A percentile compares a stretch with the other conserved stretches of the same genome.
Evolutionary conservation across 2,113 vertebrate species (phyloP).

Genomic region (Paramormyrops kingsleyae): DNA sequence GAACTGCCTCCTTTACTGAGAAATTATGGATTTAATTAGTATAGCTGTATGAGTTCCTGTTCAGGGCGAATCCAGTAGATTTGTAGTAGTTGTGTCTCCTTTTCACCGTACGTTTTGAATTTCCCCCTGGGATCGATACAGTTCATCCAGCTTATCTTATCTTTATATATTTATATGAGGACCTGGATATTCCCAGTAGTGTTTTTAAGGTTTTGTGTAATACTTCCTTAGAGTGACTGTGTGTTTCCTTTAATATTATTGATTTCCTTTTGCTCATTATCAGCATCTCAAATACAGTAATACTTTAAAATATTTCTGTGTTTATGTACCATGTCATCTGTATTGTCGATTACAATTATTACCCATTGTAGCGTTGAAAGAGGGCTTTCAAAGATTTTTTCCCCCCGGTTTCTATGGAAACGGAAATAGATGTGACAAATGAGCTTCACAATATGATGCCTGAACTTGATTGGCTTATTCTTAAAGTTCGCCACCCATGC

Average conservation of each 20-base stretch:
- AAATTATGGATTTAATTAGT: neutral
- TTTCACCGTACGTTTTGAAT: neutral
- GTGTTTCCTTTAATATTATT: neutral
- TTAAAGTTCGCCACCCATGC: neutral
- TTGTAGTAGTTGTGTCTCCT: neutral
- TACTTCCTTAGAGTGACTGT: neutral
- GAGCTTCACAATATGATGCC: neutral
- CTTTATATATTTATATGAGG: neutral
- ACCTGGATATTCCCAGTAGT: neutral
- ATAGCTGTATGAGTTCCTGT: neutral
- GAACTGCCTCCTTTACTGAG: neutral
- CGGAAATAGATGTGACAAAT: constrained; percentile 8
- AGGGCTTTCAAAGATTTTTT: neutral
- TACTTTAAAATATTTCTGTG: neutral
- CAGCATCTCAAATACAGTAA: neutral
- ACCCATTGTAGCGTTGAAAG: neutral
- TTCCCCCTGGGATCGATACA: neutral
- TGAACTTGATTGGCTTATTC: neutral
- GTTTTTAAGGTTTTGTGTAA: neutral
- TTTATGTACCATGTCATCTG: neutral
- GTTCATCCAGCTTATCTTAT: neutral
- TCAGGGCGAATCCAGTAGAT: neutral
- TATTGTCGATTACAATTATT: neutral
- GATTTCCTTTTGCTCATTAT: neutral
- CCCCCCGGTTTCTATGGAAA: constrained; percentile 11